Conservation (phyloP, 1,140 invertebrate species). For the Teleopsis dalmanni region DNA sequence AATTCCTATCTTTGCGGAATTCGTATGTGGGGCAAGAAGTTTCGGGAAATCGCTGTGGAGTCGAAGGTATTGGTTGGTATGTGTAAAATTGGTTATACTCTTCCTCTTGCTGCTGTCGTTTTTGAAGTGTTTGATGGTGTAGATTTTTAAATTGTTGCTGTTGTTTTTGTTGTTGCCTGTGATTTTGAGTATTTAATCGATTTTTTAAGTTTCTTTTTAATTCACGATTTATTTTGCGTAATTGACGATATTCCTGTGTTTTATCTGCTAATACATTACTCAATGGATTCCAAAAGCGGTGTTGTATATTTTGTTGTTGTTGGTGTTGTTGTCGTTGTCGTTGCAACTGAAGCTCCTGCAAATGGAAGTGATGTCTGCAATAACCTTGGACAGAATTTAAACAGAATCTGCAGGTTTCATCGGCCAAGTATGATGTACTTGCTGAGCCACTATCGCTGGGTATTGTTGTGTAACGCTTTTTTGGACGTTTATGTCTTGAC, state of each 20-base stretch:
- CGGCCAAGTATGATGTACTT: slow-evolving; percentile 14
- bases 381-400: slow-evolving; percentile 41
- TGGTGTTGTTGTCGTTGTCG: slow-evolving; percentile 14
- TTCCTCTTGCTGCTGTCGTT: slow-evolving; percentile 9
- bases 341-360: slow-evolving; percentile 28
- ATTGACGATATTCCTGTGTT: slow-evolving; percentile 26
- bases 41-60: not conserved
- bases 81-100: not conserved
- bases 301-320: slow-evolving; percentile 1
- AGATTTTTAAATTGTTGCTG: slow-evolving; percentile 10
- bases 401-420: slow-evolving; percentile 40
- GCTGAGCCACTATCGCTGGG: slow-evolving; percentile 12
- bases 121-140: slow-evolving; percentile 5
- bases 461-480: not conserved
- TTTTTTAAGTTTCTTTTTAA: slow-evolving; percentile 31
- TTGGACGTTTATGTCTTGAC: not conserved
- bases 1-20: no score
- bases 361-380: slow-evolving; percentile 38
- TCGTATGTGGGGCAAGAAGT: no score
- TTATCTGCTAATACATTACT: slow-evolving; percentile 4
- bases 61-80: not conserved
- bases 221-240: slow-evolving; percentile 26
- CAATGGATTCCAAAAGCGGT: slow-evolving; percentile 5
- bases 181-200: slow-evolving; percentile 19
- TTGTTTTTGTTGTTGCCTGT: slow-evolving; percentile 15